Conservation (phyloP, 2,113 vertebrate species). For the Conger conger region DNA sequence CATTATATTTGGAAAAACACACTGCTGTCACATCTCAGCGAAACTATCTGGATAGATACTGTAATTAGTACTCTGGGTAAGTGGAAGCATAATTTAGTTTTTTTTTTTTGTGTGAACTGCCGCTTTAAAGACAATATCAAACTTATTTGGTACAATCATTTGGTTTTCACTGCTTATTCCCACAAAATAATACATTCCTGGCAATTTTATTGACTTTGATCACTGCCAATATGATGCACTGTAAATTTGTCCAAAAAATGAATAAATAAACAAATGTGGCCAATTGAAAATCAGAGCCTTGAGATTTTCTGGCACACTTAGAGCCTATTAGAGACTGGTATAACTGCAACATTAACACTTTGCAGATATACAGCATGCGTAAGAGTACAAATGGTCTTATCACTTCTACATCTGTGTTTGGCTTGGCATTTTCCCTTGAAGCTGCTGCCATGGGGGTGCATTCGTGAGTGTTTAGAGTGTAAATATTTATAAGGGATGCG, state of each 20-base stretch:
- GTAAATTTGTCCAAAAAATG: background rate
- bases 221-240: background rate
- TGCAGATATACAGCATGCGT: background rate
- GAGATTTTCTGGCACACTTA: background rate
- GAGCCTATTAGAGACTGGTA: background rate
- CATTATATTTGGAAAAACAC: no score
- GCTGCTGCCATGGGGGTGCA: conserved; percentile 49
- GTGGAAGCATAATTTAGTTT: no score
- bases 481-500: conserved; percentile 64
- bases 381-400: background rate
- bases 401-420: conserved; percentile 31
- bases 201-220: no score
- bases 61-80: no score
- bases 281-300: background rate
- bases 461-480: conserved; percentile 66
- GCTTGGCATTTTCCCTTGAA: conserved; percentile 52
- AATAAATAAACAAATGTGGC: background rate
- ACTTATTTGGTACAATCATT: no score
- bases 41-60: no score
- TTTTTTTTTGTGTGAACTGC: no score
- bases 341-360: background rate
- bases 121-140: no score
- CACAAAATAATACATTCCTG: no score
- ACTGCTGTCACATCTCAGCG: no score
- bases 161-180: no score